Evolutionary conservation across 2,113 vertebrate species (phyloP), one percentile per base, ranked within the genome.

Genomic region (Rousettus leschenaultii): DNA sequence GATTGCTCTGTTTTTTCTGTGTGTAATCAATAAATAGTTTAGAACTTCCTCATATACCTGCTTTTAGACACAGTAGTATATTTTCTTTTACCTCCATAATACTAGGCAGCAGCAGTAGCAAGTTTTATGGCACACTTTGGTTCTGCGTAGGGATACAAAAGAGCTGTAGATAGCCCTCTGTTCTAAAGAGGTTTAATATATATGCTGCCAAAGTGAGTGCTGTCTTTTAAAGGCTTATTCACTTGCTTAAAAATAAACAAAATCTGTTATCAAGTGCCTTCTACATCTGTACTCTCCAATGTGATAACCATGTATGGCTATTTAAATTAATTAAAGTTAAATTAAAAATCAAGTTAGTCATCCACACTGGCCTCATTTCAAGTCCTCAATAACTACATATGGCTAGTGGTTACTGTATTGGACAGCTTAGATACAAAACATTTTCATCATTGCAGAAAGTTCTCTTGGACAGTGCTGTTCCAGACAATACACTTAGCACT

Each of bases 191-290:
- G 16, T 53, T 95, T 51, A 51, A 51, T 51, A 51, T 51, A 51
- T 51, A 51, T 16, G 51, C 51, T 51, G 51, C 51, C 51, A 51
- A 51, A 51, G 51, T 51, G 51, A 51, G 51, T 51, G 51, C n/a
- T 85, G 2, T 93, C 55, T 21, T 86, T 86, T 70, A 73, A 45
- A 89, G 10, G 19, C 45, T 95, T 89, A 71, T 45, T 80, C 26
- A 78, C 18, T 90, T 95, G 16, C 63, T 95, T 53, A 91, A 86
- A 90, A 96, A 80, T 55, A 86, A 80, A 91, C 35, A 84, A 79
- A 68, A 35, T 21, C n/a, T 66, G 2, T 86, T 57, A 91, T 75
- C 35, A 19, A 79, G 40, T 65, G 65, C 35, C 28, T 65, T 92
- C n/a, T 75, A 74, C 33, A 78, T 35, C 48, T 55, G 4, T 28